Base-by-base conservation (phyloP, 2,888 invertebrate species). In the Tupiocoris notatus region DNA sequence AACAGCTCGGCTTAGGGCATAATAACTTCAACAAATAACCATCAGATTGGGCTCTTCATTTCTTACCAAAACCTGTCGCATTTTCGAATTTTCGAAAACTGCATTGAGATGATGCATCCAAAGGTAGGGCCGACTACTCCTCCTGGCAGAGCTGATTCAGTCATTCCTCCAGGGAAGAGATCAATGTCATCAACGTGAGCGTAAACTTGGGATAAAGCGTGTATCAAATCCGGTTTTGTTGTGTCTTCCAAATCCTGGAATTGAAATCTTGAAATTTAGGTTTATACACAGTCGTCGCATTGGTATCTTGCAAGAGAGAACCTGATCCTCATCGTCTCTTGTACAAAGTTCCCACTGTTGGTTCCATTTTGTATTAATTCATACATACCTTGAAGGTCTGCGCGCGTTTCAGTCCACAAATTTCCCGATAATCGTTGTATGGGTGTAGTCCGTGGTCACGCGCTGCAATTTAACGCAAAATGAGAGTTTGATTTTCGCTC, bases 1-100 rank as follows among this genome's bases (percentile, higher is more conserved):
- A n/a, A n/a, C n/a, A n/a, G n/a, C n/a, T n/a, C n/a, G n/a, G n/a
- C n/a, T n/a, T n/a, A n/a, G n/a, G n/a, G n/a, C n/a, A n/a, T n/a
- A n/a, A n/a, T n/a, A n/a, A n/a, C n/a, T n/a, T n/a, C n/a, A n/a
- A n/a, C n/a, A n/a, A n/a, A n/a, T n/a, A n/a, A n/a, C n/a, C n/a
- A n/a, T n/a, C n/a, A n/a, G n/a, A n/a, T n/a, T n/a, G n/a, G n/a
- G n/a, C n/a, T n/a, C n/a, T n/a, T n/a, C n/a, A n/a, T n/a, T n/a
- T 21, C 80, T 80, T 85, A 88, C 86, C 87, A 89, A 82, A 88
- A 88, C 61, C 88, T 80, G 82, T 89, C 89, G 77, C 88, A 88
- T 77, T 84, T 84, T 59, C 85, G 82, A 17, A 87, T 81, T 59
- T 83, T 81, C 18, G 83, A 80, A 81, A 88, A 88, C 82, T 88